Conservation (phyloP, 2,888 invertebrate species). For the Cerastoderma edule region DNA sequence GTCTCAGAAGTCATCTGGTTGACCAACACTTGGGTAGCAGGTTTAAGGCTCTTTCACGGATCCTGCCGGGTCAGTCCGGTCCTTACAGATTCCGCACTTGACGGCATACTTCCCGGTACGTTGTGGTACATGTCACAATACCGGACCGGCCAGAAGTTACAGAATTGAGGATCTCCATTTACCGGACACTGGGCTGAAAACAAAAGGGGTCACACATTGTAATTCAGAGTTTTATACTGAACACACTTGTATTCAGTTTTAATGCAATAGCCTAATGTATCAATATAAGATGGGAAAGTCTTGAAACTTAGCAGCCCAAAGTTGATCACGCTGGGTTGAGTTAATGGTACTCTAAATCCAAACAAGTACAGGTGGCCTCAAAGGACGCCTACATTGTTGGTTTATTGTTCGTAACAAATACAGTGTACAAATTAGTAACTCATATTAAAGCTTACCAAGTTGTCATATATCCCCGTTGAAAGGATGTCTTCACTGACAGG, state of each 20-base stretch:
- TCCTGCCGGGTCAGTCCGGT: no score
- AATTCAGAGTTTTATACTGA: not conserved
- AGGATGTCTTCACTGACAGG: not conserved
- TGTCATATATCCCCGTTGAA: not conserved
- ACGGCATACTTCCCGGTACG: conserved; percentile 71
- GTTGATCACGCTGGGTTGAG: not conserved
- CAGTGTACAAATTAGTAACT: not conserved
- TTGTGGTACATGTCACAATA: conserved; percentile 68
- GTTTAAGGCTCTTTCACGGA: no score
- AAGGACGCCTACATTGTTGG: not conserved
- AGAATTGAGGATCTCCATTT: conserved; percentile 59
- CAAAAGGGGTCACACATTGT: no score
- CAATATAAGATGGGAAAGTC: not conserved
- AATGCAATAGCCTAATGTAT: no score
- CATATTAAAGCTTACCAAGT: not conserved
- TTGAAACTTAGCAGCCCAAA: not conserved
- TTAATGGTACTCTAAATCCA: not conserved
- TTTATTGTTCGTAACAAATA: not conserved
- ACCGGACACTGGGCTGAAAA: conserved; percentile 69
- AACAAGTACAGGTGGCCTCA: not conserved
- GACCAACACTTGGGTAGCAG: no score
- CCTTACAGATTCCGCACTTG: conserved; percentile 68
- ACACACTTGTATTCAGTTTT: no score
- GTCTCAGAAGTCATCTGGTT: no score
- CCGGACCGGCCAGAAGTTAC: conserved; percentile 57